phyloP scores from a whole-genome alignment of 2,113 vertebrate species.

The Cichladusa arquata region DNA sequence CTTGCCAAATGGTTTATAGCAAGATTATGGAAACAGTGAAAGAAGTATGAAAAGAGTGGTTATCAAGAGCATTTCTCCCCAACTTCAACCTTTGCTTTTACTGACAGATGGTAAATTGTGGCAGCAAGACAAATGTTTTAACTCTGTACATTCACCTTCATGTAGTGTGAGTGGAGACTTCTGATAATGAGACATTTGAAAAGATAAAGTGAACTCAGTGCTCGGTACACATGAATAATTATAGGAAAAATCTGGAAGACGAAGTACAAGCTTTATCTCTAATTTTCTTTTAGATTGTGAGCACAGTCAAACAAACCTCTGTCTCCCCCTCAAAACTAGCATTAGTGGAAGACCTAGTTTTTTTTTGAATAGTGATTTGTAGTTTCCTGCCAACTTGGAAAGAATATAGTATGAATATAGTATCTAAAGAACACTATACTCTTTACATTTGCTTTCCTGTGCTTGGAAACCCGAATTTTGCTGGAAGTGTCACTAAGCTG shows the following conservation, averaged over 20 bases:
- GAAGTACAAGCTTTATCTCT: not conserved
- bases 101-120: not conserved
- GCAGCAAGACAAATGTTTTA: not conserved
- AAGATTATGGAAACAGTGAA: not conserved
- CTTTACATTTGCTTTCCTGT: not conserved
- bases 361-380: slow-evolving; percentile 14
- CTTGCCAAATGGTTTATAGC: not conserved
- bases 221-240: not conserved
- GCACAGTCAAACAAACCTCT: not conserved
- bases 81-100: not conserved
- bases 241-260: not conserved
- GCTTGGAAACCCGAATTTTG: not conserved
- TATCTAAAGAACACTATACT: not conserved
- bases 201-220: not conserved
- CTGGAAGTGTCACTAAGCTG: not conserved
- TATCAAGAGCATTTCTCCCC: not conserved
- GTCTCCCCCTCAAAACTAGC: not conserved
- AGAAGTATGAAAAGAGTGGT: not conserved
- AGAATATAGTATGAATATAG: not conserved
- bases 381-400: not conserved
- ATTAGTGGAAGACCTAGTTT: not conserved
- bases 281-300: not conserved
- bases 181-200: not conserved
- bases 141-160: not conserved
- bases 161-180: not conserved